Percentiles rank a stretch among this genome's conserved stretches.
phyloP scores from a whole-genome alignment of 1,140 invertebrate genomes.

The Choristoneura fumiferana region DNA sequence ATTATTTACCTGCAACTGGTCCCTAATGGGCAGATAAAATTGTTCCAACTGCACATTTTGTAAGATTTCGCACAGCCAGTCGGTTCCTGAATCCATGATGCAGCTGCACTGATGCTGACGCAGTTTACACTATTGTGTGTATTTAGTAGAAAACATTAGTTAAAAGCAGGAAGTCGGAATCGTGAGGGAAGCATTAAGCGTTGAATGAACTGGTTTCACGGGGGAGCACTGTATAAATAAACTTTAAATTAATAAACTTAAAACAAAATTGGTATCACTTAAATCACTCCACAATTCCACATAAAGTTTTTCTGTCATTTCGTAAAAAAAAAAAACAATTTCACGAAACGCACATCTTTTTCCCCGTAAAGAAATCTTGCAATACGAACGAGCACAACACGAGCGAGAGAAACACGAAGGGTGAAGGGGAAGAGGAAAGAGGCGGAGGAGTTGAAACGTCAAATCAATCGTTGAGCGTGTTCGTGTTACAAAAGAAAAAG shows the following conservation, averaged over 20 bases:
- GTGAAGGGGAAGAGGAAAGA: background rate
- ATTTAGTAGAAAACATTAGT: slow-evolving; percentile 24
- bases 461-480: background rate
- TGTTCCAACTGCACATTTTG: slow-evolving; percentile 95
- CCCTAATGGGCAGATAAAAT: slow-evolving; percentile 92
- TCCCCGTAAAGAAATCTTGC: slow-evolving; percentile 7
- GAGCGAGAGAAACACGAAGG: background rate
- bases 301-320: background rate
- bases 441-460: background rate
- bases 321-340: background rate
- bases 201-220: slow-evolving; percentile 11
- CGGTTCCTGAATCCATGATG: slow-evolving; percentile 81
- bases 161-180: slow-evolving; percentile 54
- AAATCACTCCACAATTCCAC: background rate
- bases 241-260: background rate
- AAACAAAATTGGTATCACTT: background rate
- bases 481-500: background rate
- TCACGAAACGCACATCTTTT: background rate
- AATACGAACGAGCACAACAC: background rate
- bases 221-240: background rate
- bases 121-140: background rate
- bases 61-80: slow-evolving; percentile 92
- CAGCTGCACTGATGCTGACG: background rate
- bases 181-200: slow-evolving; percentile 10
- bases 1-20: slow-evolving; percentile 88